phyloP scores from a whole-genome alignment of 1,140 invertebrate species.

The Rhopalosiphum padi region DNA sequence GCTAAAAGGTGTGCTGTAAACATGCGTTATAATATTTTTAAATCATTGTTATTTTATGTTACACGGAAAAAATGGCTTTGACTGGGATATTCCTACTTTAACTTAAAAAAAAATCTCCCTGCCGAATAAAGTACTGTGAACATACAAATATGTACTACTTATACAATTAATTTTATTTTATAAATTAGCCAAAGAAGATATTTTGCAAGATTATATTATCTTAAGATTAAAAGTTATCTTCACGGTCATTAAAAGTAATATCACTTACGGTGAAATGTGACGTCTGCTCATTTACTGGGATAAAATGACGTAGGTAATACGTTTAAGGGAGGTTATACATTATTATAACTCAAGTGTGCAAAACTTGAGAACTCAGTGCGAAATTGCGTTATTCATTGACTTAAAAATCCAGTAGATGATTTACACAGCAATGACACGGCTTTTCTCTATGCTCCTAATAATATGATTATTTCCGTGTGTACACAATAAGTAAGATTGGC shows the following conservation, averaged over 20 bases:
- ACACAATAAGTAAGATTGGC: neutral
- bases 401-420: neutral
- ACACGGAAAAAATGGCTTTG: no score
- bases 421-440: neutral
- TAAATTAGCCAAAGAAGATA: neutral
- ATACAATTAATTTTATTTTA: neutral
- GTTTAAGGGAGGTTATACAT: neutral
- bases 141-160: no score
- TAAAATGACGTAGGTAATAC: neutral
- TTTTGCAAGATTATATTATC: neutral
- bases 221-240: neutral
- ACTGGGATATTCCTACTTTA: no score
- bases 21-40: no score
- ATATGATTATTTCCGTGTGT: neutral
- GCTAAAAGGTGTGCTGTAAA: no score
- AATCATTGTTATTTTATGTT: no score
- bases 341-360: neutral
- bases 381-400: neutral
- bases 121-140: no score
- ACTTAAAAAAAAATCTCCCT: no score
- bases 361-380: neutral
- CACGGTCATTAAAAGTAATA: neutral
- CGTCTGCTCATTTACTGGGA: neutral
- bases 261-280: neutral
- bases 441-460: neutral